Percentiles rank a stretch among this genome's conserved stretches.
These are phyloP conservation scores for Tichodroma muraria DNA, from an alignment of 2,113 vertebrate species.

Conservation along the genomic window DNA sequence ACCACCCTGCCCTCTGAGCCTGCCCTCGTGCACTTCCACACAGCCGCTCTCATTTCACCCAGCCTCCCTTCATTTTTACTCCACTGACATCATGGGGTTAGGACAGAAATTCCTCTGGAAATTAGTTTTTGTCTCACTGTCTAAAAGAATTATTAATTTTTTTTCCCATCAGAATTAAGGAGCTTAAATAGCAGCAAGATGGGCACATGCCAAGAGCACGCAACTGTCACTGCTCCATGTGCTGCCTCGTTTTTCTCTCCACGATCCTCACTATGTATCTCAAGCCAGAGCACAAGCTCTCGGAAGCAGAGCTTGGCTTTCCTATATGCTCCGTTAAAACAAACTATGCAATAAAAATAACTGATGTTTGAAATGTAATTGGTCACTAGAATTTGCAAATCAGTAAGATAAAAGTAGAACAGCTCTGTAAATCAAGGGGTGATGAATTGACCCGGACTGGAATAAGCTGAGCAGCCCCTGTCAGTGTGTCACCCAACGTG, in stretches of 20 bases:
- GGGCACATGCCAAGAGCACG: not conserved
- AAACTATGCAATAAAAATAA: conserved; percentile 53
- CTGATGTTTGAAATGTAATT: conserved; percentile 48
- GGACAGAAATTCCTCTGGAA: not conserved
- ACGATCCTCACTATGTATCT: not conserved
- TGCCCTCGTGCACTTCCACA: not conserved
- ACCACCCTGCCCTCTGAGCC: not conserved
- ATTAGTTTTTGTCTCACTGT: not conserved
- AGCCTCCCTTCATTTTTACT: not conserved
- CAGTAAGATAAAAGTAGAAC: conserved; percentile 32
- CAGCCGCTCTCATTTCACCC: not conserved
- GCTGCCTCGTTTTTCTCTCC: not conserved
- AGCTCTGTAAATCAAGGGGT: conserved; percentile 21
- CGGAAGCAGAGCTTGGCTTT: not conserved
- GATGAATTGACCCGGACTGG: not conserved
- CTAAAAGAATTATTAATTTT: not conserved
- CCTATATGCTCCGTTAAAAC: not conserved
- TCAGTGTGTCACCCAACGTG: not conserved
- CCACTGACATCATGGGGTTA: not conserved
- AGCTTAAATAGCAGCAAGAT: not conserved
- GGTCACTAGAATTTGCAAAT: conserved; percentile 54
- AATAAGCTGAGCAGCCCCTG: not conserved
- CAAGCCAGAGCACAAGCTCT: not conserved
- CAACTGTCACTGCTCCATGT: not conserved
- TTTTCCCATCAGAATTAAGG: not conserved